A percentile compares a stretch with the other conserved stretches of the same genome.
phyloP scores from a whole-genome alignment of 1,140 invertebrate species.

The Calosoma granatense region DNA sequence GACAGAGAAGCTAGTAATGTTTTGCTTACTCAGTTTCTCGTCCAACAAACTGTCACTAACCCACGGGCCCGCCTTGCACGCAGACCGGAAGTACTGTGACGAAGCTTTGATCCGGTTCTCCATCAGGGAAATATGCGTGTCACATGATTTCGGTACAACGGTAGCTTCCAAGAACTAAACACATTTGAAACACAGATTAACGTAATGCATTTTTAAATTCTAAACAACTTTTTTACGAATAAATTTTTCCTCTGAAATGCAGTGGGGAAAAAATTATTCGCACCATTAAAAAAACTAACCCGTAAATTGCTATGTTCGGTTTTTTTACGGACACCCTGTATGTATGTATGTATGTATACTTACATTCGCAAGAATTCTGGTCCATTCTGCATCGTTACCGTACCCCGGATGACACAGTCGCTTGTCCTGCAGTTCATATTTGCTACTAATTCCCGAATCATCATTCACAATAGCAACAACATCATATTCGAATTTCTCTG shows the following conservation, averaged over 20 bases:
- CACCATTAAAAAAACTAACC: too few species aligned
- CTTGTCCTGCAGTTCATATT: constrained; percentile 51
- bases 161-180: constrained; percentile 61
- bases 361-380: constrained; percentile 54
- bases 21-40: constrained; percentile 52
- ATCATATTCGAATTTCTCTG: constrained; percentile 49
- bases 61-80: constrained; percentile 77
- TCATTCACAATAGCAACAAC: constrained; percentile 61
- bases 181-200: background rate
- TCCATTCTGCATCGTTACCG: constrained; percentile 52
- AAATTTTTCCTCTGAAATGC: too few species aligned
- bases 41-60: constrained; percentile 54
- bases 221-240: too few species aligned
- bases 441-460: constrained; percentile 39
- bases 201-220: constrained; percentile 11
- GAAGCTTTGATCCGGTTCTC: constrained; percentile 62
- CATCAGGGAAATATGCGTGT: constrained; percentile 48
- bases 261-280: too few species aligned
- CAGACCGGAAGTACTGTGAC: constrained; percentile 56
- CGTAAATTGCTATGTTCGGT: too few species aligned
- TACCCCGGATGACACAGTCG: constrained; percentile 67
- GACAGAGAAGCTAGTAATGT: background rate
- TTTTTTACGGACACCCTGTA: too few species aligned
- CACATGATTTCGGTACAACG: constrained; percentile 54
- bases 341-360: constrained; percentile 19